Percentiles rank a stretch among this genome's conserved stretches.
phyloP scores from a whole-genome alignment of 2,888 invertebrate genomes.

The Zele albiditarsus region DNA sequence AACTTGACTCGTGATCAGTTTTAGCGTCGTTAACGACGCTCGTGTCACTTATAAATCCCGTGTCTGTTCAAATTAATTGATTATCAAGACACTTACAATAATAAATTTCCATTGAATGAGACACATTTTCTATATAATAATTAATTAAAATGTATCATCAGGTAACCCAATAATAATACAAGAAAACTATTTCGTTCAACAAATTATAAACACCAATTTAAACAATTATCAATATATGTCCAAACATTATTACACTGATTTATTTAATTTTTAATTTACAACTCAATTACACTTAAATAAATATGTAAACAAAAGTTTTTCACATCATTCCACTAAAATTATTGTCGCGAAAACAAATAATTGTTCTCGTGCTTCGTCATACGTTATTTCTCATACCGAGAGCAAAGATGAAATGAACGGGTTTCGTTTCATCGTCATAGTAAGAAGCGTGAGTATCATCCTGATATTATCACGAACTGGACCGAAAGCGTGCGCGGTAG shows the following conservation, averaged over 20 bases:
- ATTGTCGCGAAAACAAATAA: neutral
- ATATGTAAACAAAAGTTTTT: neutral
- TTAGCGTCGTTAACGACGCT: slow-evolving; percentile 23
- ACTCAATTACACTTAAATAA: slow-evolving; percentile 9
- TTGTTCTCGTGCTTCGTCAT: neutral
- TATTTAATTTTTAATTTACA: neutral
- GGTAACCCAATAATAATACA: neutral
- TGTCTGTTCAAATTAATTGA: slow-evolving; percentile 14
- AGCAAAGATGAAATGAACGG: slow-evolving; percentile 3
- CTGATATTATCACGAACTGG: slow-evolving; percentile 30
- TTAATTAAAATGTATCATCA: neutral
- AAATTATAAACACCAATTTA: neutral
- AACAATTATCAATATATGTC: neutral
- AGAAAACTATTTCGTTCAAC: neutral
- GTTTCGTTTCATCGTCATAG: neutral
- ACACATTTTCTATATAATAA: neutral
- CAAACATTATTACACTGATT: slow-evolving; percentile 12
- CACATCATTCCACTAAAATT: neutral
- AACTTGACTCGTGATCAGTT: slow-evolving; percentile 15
- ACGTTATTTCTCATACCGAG: slow-evolving; percentile 7
- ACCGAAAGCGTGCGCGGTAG: slow-evolving; percentile 45
- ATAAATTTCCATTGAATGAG: neutral
- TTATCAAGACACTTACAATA: slow-evolving; percentile 3
- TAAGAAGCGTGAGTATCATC: slow-evolving; percentile 23
- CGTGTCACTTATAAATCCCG: slow-evolving; percentile 28